Evolutionary conservation across 2,797 vertebrate genomes (phyloP).

Genomic region (Parauchenoglanis ngamensis): DNA sequence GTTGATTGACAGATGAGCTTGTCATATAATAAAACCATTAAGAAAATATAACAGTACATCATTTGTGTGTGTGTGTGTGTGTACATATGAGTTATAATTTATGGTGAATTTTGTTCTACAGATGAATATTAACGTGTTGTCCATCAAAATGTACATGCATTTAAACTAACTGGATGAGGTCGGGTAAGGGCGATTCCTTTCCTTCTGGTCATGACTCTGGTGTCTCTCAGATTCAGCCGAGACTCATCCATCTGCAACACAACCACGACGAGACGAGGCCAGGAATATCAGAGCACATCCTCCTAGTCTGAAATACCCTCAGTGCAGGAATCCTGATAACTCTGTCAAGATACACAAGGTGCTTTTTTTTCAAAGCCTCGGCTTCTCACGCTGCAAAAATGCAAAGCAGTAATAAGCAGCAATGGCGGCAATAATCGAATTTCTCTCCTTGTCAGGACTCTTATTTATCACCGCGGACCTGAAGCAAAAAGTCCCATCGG

Average conservation of each 20-base stretch:
- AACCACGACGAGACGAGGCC: slow-evolving; percentile 52
- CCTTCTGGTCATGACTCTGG: slow-evolving; percentile 11
- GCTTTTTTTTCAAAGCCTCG: slow-evolving; percentile 55
- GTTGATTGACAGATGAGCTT: neutral
- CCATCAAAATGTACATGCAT: neutral
- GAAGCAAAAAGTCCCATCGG: slow-evolving; percentile 43
- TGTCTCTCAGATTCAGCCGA: slow-evolving; percentile 46
- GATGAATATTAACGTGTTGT: neutral
- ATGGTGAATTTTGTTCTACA: neutral
- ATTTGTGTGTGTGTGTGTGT: no score
- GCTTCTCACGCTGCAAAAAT: slow-evolving; percentile 64
- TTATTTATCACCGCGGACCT: slow-evolving; percentile 54
- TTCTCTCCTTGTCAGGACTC: slow-evolving; percentile 55
- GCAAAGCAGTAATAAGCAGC: slow-evolving; percentile 57
- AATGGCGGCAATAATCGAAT: slow-evolving; percentile 65
- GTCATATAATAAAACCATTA: neutral
- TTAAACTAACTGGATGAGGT: slow-evolving; percentile 10
- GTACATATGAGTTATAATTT: neutral
- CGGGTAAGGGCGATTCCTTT: slow-evolving; percentile 3
- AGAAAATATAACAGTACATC: neutral
- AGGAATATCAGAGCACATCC: slow-evolving; percentile 54
- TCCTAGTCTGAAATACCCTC: slow-evolving; percentile 50
- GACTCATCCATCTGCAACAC: slow-evolving; percentile 63
- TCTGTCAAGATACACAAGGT: slow-evolving; percentile 57
- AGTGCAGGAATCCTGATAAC: slow-evolving; percentile 60